These are phyloP conservation scores for Neodiprion pinetum DNA, from an alignment of 1,140 invertebrate species.

Conservation along the genomic window DNA sequence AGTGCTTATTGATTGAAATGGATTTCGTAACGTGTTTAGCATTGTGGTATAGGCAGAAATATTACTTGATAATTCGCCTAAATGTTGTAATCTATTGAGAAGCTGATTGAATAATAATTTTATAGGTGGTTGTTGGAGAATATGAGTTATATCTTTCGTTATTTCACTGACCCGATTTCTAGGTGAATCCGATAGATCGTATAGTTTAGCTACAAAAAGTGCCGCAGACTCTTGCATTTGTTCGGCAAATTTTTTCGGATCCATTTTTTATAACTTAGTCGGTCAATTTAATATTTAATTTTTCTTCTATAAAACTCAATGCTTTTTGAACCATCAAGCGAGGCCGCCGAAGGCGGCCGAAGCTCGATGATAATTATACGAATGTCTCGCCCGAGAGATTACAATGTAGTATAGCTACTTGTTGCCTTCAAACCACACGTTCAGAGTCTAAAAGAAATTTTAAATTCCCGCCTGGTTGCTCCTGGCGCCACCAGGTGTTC, in stretches of 20 bases:
- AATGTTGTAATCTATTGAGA: slow-evolving; percentile 8
- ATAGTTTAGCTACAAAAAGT: slow-evolving; percentile 4
- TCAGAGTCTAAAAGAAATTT: too few relatives aligned
- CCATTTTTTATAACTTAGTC: slow-evolving; percentile 8
- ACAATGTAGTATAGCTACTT: too few relatives aligned
- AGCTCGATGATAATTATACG: too few relatives aligned
- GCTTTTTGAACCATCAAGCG: too few relatives aligned
- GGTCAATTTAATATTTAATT: slow-evolving; percentile 9
- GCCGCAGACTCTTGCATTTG: not conserved
- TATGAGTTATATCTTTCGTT: not conserved
- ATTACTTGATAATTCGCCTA: slow-evolving; percentile 12
- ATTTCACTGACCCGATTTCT: slow-evolving; percentile 8
- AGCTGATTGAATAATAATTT: not conserved
- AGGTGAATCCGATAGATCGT: slow-evolving; percentile 17
- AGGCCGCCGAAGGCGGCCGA: too few relatives aligned
- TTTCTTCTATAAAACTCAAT: slow-evolving; percentile 10
- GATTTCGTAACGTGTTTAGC: slow-evolving; percentile 19
- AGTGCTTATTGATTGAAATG: slow-evolving; percentile 13
- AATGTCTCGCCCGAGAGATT: too few relatives aligned
- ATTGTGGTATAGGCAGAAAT: slow-evolving; percentile 4
- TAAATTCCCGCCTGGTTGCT: too few relatives aligned
- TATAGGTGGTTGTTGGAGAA: not conserved
- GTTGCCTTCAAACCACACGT: too few relatives aligned
- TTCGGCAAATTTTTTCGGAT: slow-evolving; percentile 13
- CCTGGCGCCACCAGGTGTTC: too few relatives aligned